Evolutionary conservation across 2,113 vertebrate genomes (phyloP).

Genomic region (Galbula dea): DNA sequence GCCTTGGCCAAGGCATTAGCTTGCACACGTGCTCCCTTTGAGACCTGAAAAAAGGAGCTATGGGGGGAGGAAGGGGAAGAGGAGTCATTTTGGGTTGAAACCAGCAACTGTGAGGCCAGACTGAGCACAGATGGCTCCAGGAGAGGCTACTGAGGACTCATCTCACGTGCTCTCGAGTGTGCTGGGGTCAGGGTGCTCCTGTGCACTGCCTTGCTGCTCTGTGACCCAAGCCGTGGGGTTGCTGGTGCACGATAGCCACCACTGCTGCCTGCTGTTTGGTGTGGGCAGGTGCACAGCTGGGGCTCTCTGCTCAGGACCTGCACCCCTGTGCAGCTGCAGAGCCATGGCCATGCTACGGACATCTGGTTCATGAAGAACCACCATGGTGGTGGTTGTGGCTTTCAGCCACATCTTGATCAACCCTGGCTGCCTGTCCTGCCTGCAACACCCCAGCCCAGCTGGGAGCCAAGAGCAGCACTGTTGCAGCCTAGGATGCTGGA

Average conservation of each 20-base stretch:
- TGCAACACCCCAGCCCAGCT: neutral
- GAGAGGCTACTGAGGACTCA: neutral
- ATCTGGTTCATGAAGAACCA: rapidly evolving
- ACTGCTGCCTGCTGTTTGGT: rapidly evolving
- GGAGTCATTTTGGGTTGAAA: neutral
- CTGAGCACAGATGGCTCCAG: neutral
- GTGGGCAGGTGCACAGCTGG: rapidly evolving
- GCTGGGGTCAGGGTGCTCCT: neutral
- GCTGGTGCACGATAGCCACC: rapidly evolving
- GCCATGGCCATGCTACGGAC: rapidly evolving
- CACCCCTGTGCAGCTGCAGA: neutral
- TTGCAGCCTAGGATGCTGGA: too few relatives aligned
- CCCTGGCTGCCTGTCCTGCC: neutral
- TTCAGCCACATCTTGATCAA: rapidly evolving
- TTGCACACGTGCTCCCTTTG: neutral
- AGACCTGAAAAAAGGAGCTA: neutral
- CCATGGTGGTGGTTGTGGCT: rapidly evolving
- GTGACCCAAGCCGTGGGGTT: rapidly evolving
- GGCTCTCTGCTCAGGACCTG: neutral
- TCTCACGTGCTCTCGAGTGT: rapidly evolving
- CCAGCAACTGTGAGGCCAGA: neutral
- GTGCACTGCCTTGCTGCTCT: rapidly evolving
- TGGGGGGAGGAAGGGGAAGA: neutral
- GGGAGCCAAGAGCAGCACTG: rapidly evolving
- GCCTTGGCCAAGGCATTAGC: neutral